A percentile compares a stretch with the other conserved stretches of the same genome.
Conservation (phyloP, 2,113 vertebrate species). For the Mustela nigripes region DNA sequence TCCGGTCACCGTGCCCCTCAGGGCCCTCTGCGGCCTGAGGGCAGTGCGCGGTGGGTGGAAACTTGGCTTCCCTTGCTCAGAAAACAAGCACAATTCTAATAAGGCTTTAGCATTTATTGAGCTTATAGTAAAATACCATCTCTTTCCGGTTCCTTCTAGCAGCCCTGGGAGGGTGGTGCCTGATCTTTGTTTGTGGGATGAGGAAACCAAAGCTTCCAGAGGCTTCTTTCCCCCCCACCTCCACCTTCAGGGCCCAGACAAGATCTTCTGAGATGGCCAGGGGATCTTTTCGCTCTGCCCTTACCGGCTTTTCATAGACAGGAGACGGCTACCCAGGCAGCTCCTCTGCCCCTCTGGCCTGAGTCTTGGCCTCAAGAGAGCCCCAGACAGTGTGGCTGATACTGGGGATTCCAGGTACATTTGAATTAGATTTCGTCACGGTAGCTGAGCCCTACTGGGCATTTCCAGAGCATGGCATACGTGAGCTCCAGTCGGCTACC, state of each 20-base stretch:
- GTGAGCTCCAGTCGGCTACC: accelerated
- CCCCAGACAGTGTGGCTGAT: too few species aligned
- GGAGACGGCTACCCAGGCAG: background rate
- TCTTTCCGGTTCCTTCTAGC: background rate
- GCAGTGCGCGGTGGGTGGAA: background rate
- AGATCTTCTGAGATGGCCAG: background rate
- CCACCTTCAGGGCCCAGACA: background rate
- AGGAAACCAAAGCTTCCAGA: background rate
- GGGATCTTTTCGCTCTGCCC: background rate
- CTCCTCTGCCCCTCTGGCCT: background rate
- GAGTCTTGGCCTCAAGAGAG: background rate
- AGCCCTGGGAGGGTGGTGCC: background rate
- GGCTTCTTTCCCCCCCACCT: background rate
- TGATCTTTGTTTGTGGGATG: background rate
- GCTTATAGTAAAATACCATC: background rate
- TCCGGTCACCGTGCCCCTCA: too few species aligned
- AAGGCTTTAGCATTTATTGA: background rate
- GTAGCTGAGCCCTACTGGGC: background rate
- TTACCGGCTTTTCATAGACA: background rate
- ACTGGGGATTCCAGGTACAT: background rate
- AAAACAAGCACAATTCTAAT: background rate
- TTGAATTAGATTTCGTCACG: background rate
- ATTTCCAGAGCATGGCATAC: accelerated
- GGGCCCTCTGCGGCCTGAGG: background rate
- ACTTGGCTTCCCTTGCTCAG: background rate